Percentiles rank a stretch among this genome's conserved stretches.
Conservation (phyloP, 2,888 invertebrate genomes). For the Drosophila cracens region DNA sequence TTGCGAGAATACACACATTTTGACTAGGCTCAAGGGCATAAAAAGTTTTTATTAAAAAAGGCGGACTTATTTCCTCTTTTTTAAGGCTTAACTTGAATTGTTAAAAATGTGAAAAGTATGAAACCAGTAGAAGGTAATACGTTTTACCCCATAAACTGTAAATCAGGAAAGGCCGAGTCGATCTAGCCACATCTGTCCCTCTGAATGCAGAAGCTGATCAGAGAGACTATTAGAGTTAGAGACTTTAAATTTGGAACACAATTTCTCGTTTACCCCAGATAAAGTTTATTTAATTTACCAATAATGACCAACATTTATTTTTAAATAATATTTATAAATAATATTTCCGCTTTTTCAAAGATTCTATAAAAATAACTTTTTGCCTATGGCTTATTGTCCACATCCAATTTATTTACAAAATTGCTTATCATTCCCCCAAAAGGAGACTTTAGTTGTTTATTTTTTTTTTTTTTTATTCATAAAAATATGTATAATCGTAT, state of each 20-base stretch:
- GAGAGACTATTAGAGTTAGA: no score
- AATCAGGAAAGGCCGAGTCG: background rate
- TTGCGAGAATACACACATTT: background rate
- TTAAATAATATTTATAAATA: background rate
- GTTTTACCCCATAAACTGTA: background rate
- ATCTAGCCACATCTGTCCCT: background rate
- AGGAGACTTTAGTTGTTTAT: background rate
- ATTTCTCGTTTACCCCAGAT: background rate
- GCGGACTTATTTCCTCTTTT: background rate
- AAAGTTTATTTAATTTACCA: background rate
- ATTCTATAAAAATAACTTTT: background rate
- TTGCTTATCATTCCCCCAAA: background rate
- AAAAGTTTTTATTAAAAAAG: background rate
- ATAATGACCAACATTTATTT: background rate
- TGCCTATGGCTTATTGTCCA: background rate
- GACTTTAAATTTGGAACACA: background rate
- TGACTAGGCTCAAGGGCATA: background rate
- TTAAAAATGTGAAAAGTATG: background rate
- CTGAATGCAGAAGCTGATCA: rapidly evolving
- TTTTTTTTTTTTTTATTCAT: constrained; percentile 14
- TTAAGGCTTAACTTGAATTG: background rate
- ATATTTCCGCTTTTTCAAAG: background rate
- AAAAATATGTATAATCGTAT: constrained; percentile 29
- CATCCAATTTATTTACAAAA: background rate
- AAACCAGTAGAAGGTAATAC: background rate